A percentile compares a stretch with the other conserved stretches of the same genome.
These are phyloP conservation scores for Saccopteryx bilineata DNA, from an alignment of 2,113 vertebrate genomes.

Conservation along the genomic window DNA sequence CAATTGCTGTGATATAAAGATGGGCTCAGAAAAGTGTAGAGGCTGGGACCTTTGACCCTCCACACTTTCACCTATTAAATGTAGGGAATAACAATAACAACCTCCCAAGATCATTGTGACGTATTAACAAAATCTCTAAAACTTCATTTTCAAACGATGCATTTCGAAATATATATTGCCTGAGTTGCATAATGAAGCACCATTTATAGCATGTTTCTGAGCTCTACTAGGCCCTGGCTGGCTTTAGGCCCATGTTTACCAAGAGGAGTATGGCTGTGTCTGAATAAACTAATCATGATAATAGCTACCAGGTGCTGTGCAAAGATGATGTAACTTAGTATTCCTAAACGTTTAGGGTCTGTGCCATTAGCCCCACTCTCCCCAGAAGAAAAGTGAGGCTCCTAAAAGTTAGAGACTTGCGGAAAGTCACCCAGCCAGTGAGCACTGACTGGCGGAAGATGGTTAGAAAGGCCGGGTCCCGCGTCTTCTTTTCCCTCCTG, in stretches of 20 bases:
- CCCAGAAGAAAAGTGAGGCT: conserved; percentile 9
- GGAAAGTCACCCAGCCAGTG: neutral
- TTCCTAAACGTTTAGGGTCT: conserved; percentile 11
- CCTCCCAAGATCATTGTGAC: neutral
- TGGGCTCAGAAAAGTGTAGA: neutral
- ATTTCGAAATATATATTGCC: neutral
- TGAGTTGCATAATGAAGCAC: neutral
- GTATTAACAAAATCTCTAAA: conserved; percentile 9
- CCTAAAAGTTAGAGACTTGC: conserved; percentile 46
- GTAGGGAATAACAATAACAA: neutral
- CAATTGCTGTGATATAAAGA: neutral
- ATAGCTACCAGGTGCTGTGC: conserved; percentile 57
- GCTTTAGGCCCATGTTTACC: conserved; percentile 4
- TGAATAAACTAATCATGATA: conserved; percentile 66
- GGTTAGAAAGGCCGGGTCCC: neutral
- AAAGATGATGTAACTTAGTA: conserved; percentile 47
- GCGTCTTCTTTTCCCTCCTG: neutral
- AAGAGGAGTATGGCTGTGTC: conserved; percentile 40
- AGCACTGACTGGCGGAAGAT: neutral
- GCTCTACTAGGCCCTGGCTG: neutral
- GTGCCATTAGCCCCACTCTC: neutral
- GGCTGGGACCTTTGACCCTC: neutral
- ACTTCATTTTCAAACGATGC: neutral
- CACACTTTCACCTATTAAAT: neutral
- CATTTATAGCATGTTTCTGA: neutral